Percentiles rank a stretch among this genome's conserved stretches.
Evolutionary conservation across 53 echinoderm and acorn worm species (phyloP).

Genomic region (Paracentrotus lividus): DNA sequence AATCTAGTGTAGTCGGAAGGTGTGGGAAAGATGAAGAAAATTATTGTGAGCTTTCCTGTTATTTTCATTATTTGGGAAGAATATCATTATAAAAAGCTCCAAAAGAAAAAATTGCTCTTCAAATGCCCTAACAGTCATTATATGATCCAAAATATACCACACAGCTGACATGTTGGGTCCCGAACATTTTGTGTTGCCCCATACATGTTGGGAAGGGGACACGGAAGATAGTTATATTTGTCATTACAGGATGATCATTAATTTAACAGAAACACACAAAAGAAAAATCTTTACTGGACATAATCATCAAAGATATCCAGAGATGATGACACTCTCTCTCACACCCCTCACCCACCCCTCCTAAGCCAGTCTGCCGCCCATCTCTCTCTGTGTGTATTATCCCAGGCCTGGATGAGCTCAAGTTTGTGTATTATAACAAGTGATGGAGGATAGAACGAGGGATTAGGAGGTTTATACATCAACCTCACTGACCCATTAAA

Average conservation of each 20-base stretch:
- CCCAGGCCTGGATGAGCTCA: conserved; percentile 43
- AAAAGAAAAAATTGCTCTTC: no score
- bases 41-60: no score
- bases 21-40: no score
- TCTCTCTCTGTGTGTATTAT: conserved; percentile 66
- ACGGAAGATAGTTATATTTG: neutral
- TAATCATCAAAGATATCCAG: neutral
- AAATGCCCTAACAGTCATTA: no score
- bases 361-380: conserved; percentile 21
- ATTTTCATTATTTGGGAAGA: no score
- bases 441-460: conserved; percentile 46
- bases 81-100: no score
- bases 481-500: conserved; percentile 56
- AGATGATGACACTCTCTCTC: conserved; percentile 1
- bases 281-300: neutral
- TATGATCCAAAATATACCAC: no score
- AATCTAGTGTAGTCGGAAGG: no score
- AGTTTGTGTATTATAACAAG: conserved; percentile 66
- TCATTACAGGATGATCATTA: neutral
- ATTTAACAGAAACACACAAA: conserved; percentile 17
- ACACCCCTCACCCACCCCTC: neutral
- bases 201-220: neutral
- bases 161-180: no score
- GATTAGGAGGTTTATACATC: conserved; percentile 54
- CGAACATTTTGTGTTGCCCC: no score